Percentiles rank a stretch among this genome's conserved stretches.
phyloP scores from a whole-genome alignment of 2,888 invertebrate genomes.

The Oligia fasciuncula region DNA sequence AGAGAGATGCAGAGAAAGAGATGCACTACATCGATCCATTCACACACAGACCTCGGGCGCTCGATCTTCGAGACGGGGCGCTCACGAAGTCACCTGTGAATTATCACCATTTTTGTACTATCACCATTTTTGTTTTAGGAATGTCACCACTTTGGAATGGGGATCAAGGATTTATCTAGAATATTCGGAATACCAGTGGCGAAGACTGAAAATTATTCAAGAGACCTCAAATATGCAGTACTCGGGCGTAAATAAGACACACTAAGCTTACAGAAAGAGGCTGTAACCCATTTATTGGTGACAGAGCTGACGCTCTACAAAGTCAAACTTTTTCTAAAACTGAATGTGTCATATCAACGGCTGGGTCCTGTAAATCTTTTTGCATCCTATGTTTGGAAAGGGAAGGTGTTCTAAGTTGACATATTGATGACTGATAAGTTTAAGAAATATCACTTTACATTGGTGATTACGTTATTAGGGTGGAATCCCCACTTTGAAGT shows the following conservation, averaged over 20 bases:
- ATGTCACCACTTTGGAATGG: slow-evolving; percentile 19
- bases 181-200: slow-evolving; percentile 1
- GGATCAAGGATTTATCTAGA: slow-evolving; percentile 25
- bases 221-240: not conserved
- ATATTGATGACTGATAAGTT: not conserved
- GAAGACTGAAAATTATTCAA: not conserved
- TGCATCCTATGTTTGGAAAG: not conserved
- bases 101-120: slow-evolving; percentile 78
- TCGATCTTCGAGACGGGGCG: slow-evolving; percentile 84
- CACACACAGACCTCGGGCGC: slow-evolving; percentile 87
- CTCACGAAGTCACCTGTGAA: slow-evolving; percentile 90
- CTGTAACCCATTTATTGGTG: not conserved
- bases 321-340: not conserved
- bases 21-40: slow-evolving; percentile 89
- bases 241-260: not conserved
- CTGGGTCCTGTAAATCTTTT: not conserved
- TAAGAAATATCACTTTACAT: not conserved
- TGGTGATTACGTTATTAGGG: not conserved
- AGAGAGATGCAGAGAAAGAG: slow-evolving; percentile 87
- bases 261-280: not conserved
- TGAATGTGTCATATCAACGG: not conserved
- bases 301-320: not conserved
- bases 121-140: slow-evolving; percentile 10
- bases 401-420: not conserved
- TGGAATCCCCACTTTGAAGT: slow-evolving; percentile 27